Percentiles rank a stretch among this genome's conserved stretches.
phyloP scores from a whole-genome alignment of 2,797 vertebrate genomes.

The Chrosomus eos region DNA sequence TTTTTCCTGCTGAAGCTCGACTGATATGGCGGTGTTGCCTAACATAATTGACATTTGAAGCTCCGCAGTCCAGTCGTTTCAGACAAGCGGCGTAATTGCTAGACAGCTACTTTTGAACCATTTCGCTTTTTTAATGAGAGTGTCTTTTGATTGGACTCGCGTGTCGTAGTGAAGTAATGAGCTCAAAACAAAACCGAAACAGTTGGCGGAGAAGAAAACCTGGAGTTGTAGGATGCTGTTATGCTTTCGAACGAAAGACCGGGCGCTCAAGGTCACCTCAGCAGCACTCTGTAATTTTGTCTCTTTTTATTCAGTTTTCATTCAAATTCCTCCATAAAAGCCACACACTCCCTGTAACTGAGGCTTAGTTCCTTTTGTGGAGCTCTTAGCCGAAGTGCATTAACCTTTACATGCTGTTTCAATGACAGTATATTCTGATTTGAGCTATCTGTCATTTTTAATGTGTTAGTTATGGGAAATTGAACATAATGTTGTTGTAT shows the following conservation, averaged over 20 bases:
- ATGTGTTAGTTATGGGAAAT: conserved; percentile 64
- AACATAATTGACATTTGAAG: conserved; percentile 52
- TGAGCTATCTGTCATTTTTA: conserved; percentile 60
- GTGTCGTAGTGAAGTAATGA: conserved; percentile 55
- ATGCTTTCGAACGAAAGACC: conserved; percentile 35
- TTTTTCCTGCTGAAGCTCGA: conserved; percentile 16
- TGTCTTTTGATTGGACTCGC: conserved; percentile 61
- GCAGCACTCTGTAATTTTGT: conserved; percentile 42
- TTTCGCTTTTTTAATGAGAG: conserved; percentile 62
- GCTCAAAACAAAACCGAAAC: conserved; percentile 47
- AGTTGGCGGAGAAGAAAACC: conserved; percentile 37
- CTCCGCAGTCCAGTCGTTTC: conserved; percentile 48
- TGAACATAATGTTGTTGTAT: conserved; percentile 59
- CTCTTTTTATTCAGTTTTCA: conserved; percentile 35
- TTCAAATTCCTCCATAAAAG: conserved; percentile 27
- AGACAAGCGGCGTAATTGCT: conserved; percentile 57
- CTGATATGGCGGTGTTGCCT: conserved; percentile 20
- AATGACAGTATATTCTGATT: conserved; percentile 57
- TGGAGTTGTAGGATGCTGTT: conserved; percentile 59
- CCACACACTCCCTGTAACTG: conserved; percentile 10
- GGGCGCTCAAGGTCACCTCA: conserved; percentile 50
- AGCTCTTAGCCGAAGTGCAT: conserved; percentile 47
- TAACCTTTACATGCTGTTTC: conserved; percentile 61
- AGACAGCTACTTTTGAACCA: conserved; percentile 47
- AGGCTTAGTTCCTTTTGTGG: conserved; percentile 31